Percentiles rank a stretch among this genome's conserved stretches.
Conservation (phyloP, 2,888 invertebrate species). For the Dicycla oo region DNA sequence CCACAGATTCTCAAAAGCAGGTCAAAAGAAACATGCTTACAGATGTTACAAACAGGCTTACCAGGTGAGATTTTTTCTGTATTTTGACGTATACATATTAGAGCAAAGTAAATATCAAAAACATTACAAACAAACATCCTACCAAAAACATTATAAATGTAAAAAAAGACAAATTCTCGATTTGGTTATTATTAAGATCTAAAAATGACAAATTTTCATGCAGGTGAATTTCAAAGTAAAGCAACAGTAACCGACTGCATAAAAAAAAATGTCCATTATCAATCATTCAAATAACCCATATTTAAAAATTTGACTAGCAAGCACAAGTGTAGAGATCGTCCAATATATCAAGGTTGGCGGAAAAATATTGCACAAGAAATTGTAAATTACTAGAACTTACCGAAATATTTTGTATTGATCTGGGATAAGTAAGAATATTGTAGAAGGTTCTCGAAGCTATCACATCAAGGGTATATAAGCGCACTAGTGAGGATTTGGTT, state of each 20-base stretch:
- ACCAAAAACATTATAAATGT: not conserved
- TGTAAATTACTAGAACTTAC: too few species aligned
- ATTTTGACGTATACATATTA: not conserved
- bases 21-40: conserved; percentile 97
- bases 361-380: too few species aligned
- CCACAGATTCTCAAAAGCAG: conserved; percentile 98
- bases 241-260: not conserved
- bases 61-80: conserved; percentile 90
- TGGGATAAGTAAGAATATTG: too few species aligned
- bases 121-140: too few species aligned
- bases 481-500: too few species aligned
- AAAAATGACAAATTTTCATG: not conserved
- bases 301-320: not conserved
- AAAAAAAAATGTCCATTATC: not conserved
- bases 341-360: too few species aligned
- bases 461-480: too few species aligned
- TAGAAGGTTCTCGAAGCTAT: too few species aligned
- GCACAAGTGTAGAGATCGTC: not conserved
- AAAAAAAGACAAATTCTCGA: not conserved
- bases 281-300: not conserved
- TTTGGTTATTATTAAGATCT: not conserved
- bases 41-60: conserved; percentile 98
- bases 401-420: too few species aligned
- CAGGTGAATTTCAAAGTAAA: not conserved
- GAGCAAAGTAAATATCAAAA: not conserved